Evolutionary conservation across 2,888 invertebrate genomes (phyloP).

Genomic region (Melipona beecheii): DNA sequence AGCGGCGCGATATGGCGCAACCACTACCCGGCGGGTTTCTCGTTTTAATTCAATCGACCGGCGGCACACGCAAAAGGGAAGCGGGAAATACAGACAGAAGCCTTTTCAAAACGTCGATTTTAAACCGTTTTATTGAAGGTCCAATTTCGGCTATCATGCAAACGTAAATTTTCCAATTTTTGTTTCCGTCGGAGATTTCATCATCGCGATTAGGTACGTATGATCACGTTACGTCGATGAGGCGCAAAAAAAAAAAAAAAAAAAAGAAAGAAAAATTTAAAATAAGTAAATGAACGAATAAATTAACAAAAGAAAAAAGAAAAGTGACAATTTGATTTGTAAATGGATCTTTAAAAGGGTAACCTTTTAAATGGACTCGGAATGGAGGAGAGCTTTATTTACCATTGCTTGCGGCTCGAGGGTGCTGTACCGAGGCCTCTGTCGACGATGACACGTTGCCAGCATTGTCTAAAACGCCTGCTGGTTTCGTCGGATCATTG

Average conservation of each 20-base stretch:
- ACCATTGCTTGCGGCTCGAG: slow-evolving; percentile 82
- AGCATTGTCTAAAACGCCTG: slow-evolving; percentile 83
- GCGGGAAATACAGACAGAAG: slow-evolving; percentile 31
- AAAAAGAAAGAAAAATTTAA: neutral
- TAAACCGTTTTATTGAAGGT: slow-evolving; percentile 28
- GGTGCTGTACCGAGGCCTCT: slow-evolving; percentile 81
- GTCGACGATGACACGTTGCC: slow-evolving; percentile 83
- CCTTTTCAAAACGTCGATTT: slow-evolving; percentile 22
- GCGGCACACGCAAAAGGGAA: neutral
- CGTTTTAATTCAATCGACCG: slow-evolving; percentile 30
- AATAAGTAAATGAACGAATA: neutral
- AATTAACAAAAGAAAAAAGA: neutral
- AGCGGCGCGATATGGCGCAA: neutral
- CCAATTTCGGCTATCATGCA: slow-evolving; percentile 19
- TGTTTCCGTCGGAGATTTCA: neutral
- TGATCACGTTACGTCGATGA: neutral
- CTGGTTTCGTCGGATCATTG: slow-evolving; percentile 83
- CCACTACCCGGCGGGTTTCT: neutral
- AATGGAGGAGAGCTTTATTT: slow-evolving; percentile 58
- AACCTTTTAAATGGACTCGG: neutral
- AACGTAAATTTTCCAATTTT: slow-evolving; percentile 16
- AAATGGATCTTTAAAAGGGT: slow-evolving; percentile 15
- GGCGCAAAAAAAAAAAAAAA: neutral
- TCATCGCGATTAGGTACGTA: neutral
- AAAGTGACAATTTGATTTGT: neutral